Percentiles rank a stretch among this genome's conserved stretches.
Evolutionary conservation across 2,888 invertebrate species (phyloP).

Genomic region (Pollenia angustigena): DNA sequence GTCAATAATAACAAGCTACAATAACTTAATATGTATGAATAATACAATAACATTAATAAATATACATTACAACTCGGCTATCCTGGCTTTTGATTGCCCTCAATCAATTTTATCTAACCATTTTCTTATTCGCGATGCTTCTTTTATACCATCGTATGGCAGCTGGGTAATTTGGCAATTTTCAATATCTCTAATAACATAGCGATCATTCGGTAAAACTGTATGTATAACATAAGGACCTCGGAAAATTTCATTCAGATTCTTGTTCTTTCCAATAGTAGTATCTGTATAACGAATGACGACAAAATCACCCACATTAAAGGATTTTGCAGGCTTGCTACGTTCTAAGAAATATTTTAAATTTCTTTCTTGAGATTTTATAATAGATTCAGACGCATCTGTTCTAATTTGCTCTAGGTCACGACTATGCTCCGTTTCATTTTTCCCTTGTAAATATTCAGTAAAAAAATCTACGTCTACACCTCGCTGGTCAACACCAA

Average conservation of each 20-base stretch:
- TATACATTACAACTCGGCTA: constrained; percentile 34
- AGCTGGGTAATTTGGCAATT: constrained; percentile 37
- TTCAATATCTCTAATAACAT: constrained; percentile 32
- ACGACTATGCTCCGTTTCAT: neutral
- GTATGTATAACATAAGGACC: constrained; percentile 38
- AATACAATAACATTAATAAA: no score
- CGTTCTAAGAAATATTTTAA: constrained; percentile 63
- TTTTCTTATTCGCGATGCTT: constrained; percentile 51
- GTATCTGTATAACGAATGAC: constrained; percentile 73
- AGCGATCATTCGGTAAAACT: constrained; percentile 36
- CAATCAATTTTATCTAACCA: constrained; percentile 51
- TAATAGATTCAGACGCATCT: constrained; percentile 35
- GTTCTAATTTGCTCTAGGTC: constrained; percentile 31
- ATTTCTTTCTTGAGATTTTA: constrained; percentile 29
- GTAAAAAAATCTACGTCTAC: constrained; percentile 42
- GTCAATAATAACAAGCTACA: neutral
- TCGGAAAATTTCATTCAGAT: constrained; percentile 54
- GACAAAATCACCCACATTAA: constrained; percentile 25
- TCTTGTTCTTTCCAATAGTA: constrained; percentile 69
- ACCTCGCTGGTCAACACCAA: constrained; percentile 65
- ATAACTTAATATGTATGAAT: no score
- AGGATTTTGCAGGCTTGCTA: no score
- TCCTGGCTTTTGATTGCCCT: constrained; percentile 52
- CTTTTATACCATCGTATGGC: constrained; percentile 39
- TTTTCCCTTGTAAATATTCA: constrained; percentile 16